Conservation (phyloP, 2,888 invertebrate species). For the Lepetodrilus schrolli region DNA sequence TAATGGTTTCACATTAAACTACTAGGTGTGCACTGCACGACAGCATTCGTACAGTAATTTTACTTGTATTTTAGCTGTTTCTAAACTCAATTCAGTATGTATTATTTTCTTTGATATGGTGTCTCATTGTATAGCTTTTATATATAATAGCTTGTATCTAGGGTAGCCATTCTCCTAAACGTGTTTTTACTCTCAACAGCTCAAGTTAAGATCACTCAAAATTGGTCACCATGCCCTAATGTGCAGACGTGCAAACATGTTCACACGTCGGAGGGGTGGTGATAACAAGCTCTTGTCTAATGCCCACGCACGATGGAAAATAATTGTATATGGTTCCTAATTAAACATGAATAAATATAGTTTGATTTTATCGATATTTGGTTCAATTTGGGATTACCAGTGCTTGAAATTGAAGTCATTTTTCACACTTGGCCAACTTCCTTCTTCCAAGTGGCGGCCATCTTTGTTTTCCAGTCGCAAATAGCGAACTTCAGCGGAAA, state of each 20-base stretch:
- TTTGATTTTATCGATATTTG: background rate
- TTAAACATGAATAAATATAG: background rate
- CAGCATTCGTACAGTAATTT: too few species aligned
- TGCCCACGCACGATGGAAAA: background rate
- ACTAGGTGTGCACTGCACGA: too few species aligned
- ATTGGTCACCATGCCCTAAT: too few species aligned
- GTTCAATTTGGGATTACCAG: background rate
- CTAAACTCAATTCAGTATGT: too few species aligned
- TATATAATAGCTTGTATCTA: too few species aligned
- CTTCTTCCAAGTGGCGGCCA: slow-evolving; percentile 12
- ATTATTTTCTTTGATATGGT: too few species aligned
- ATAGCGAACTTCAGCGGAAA: slow-evolving; percentile 13
- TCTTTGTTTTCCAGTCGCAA: slow-evolving; percentile 16
- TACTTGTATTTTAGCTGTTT: too few species aligned
- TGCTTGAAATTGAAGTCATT: slow-evolving; percentile 16
- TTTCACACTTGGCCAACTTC: slow-evolving; percentile 23
- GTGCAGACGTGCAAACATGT: background rate
- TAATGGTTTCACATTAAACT: too few species aligned
- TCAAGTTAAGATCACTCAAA: too few species aligned
- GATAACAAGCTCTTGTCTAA: background rate
- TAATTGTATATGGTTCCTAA: background rate
- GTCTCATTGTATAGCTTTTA: too few species aligned
- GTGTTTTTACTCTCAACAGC: too few species aligned
- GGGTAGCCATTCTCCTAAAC: too few species aligned
- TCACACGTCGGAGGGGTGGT: background rate